These are phyloP conservation scores for Lagria hirta DNA, from an alignment of 2,888 invertebrate species.

Conservation along the genomic window DNA sequence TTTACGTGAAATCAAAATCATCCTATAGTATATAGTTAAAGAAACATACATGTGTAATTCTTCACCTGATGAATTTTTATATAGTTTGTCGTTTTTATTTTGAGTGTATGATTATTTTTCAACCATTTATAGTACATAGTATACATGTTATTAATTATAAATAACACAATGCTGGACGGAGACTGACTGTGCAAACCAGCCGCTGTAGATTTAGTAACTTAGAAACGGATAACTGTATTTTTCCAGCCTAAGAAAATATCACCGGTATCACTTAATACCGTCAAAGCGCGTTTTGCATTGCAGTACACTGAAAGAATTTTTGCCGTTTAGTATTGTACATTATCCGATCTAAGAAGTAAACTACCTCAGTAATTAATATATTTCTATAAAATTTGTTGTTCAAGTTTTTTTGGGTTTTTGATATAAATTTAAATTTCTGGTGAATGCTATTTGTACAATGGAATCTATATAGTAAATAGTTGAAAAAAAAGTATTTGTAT, in stretches of 20 bases:
- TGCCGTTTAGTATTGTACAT: slow-evolving; percentile 40
- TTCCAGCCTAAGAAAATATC: slow-evolving; percentile 12
- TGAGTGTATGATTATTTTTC: slow-evolving; percentile 43
- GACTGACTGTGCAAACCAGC: slow-evolving; percentile 56
- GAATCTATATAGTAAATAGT: slow-evolving; percentile 35
- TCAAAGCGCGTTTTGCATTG: slow-evolving; percentile 19
- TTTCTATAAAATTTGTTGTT: slow-evolving; percentile 55
- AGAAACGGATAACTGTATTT: slow-evolving; percentile 49
- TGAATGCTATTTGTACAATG: slow-evolving; percentile 55
- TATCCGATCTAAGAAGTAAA: slow-evolving; percentile 55
- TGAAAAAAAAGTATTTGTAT: slow-evolving; percentile 46
- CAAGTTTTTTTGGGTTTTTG: slow-evolving; percentile 45
- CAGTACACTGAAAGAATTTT: slow-evolving; percentile 13
- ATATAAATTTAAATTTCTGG: slow-evolving; percentile 49
- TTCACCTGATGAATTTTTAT: slow-evolving; percentile 40
- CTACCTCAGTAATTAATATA: slow-evolving; percentile 58
- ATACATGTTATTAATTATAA: slow-evolving; percentile 40
- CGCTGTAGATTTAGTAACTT: slow-evolving; percentile 55
- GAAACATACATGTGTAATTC: slow-evolving; percentile 25
- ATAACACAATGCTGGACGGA: slow-evolving; percentile 51
- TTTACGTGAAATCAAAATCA: slow-evolving; percentile 48
- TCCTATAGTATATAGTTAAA: slow-evolving; percentile 31
- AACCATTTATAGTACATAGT: slow-evolving; percentile 28
- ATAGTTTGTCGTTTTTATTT: slow-evolving; percentile 38
- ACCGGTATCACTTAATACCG: slow-evolving; percentile 1